These are phyloP conservation scores for Hippocampus guttulatus DNA, from an alignment of 2,113 vertebrate species.

Conservation along the genomic window DNA sequence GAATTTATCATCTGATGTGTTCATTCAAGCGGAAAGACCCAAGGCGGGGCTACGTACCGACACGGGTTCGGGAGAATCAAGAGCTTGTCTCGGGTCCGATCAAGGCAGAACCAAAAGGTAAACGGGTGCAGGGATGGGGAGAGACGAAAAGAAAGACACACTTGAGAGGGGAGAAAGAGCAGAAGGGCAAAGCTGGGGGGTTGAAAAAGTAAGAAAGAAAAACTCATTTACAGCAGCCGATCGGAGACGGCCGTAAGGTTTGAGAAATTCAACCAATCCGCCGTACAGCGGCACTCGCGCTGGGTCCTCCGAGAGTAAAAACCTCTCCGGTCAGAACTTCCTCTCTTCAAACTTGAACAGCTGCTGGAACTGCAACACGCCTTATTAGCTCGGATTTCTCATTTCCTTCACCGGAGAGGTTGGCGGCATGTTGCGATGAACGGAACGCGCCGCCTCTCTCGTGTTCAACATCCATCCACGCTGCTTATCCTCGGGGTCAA, in stretches of 20 bases:
- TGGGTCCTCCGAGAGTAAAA: constrained; percentile 19
- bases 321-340: constrained; percentile 6
- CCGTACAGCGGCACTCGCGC: background rate
- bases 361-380: background rate
- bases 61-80: constrained; percentile 39
- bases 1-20: constrained; percentile 69
- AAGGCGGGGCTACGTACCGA: constrained; percentile 36
- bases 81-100: constrained; percentile 49
- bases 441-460: background rate
- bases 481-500: background rate
- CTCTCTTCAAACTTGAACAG: background rate
- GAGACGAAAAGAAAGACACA: constrained; percentile 31
- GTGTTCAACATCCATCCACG: background rate
- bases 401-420: background rate
- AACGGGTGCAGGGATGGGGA: constrained; percentile 45
- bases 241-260: constrained; percentile 45
- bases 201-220: constrained; percentile 27
- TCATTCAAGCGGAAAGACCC: constrained; percentile 60
- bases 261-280: constrained; percentile 35
- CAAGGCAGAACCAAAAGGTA: constrained; percentile 57
- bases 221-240: constrained; percentile 59
- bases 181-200: constrained; percentile 26
- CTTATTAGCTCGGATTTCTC: background rate
- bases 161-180: constrained; percentile 59
- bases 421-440: background rate